phyloP scores from a whole-genome alignment of 53 echinoderm and acorn worm species.

The Paracentrotus lividus region DNA sequence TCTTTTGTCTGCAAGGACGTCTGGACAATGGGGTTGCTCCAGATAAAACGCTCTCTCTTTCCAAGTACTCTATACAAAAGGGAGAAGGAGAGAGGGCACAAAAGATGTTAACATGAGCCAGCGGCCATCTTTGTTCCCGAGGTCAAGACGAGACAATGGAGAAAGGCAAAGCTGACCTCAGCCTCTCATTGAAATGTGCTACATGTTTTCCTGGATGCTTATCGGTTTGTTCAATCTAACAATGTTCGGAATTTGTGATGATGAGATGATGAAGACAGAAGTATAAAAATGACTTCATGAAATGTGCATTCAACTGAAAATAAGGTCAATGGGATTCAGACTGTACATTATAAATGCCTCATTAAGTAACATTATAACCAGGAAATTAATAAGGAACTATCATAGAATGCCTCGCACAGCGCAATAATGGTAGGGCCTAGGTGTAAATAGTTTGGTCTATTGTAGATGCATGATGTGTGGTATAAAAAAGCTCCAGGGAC shows the following conservation, averaged over 20 bases:
- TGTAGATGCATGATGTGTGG: no score
- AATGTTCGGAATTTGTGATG: not conserved
- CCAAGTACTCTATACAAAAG: not conserved
- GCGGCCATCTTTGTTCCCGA: slow-evolving; percentile 5
- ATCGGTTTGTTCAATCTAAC: not conserved
- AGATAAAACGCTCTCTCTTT: not conserved
- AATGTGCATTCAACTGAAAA: not conserved
- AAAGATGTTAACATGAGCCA: slow-evolving; percentile 24
- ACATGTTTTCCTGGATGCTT: slow-evolving; percentile 30
- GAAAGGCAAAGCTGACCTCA: slow-evolving; percentile 9
- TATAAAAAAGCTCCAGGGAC: no score
- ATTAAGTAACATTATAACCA: not conserved
- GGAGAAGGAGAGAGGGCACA: not conserved
- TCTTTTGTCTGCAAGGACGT: not conserved
- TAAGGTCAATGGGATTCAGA: not conserved
- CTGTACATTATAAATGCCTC: not conserved
- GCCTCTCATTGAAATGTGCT: not conserved
- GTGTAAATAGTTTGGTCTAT: no score
- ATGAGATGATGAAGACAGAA: not conserved
- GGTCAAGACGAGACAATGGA: not conserved
- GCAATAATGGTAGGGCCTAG: no score
- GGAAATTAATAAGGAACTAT: no score
- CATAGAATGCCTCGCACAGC: no score
- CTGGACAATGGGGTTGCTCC: not conserved
- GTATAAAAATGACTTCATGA: not conserved